Percentiles rank a stretch among this genome's conserved stretches.
phyloP scores from a whole-genome alignment of 2,797 vertebrate species.

The Mycteria americana region DNA sequence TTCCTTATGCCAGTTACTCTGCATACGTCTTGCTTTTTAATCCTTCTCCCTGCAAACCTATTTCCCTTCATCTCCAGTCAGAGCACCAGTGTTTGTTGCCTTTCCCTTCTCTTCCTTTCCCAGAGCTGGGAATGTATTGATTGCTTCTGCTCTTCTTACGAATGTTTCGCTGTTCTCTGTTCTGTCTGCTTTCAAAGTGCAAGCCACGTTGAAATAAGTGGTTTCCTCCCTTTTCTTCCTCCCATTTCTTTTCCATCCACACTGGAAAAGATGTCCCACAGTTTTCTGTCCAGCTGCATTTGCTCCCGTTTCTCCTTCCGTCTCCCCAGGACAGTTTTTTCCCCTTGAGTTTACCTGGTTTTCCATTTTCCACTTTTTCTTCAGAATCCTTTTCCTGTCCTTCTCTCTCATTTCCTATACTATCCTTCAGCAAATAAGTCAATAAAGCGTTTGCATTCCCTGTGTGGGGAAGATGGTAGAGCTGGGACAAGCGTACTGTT shows the following conservation, averaged over 20 bases:
- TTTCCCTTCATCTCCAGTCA: neutral
- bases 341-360: neutral
- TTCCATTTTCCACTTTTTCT: neutral
- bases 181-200: neutral
- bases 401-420: neutral
- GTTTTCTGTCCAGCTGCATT: neutral
- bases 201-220: neutral
- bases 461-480: neutral
- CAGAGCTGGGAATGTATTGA: neutral
- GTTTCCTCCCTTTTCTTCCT: neutral
- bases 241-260: neutral
- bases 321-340: neutral
- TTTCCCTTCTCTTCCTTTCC: neutral
- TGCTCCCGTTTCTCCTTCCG: neutral
- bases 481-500: neutral
- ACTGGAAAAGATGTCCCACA: no score
- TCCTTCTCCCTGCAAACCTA: neutral
- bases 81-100: neutral
- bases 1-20: neutral
- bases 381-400: neutral
- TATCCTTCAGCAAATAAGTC: neutral
- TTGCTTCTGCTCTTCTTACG: neutral
- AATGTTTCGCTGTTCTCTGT: neutral
- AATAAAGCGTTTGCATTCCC: neutral
- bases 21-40: neutral